Conservation (phyloP, 2,797 vertebrate species). For the Chelmon rostratus region DNA sequence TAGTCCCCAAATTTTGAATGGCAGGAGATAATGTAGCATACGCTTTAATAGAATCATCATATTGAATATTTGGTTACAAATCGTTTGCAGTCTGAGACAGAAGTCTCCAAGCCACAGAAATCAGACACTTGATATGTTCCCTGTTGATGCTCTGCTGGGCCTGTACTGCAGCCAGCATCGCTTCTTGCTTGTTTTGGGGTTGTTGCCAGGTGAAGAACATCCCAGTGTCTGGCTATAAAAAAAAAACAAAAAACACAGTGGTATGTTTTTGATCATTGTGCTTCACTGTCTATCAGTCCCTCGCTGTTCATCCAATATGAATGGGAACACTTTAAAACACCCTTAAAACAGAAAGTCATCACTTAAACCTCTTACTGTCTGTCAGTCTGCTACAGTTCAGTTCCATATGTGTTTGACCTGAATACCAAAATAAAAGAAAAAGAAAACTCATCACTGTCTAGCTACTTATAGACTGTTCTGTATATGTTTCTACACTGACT, state of each 20-base stretch:
- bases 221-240: not conserved
- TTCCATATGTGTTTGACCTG: not conserved
- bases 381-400: not conserved
- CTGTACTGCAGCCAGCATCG: not conserved
- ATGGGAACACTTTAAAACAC: not conserved
- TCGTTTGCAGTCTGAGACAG: not conserved
- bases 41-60: not conserved
- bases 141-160: not conserved
- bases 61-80: conserved; percentile 6
- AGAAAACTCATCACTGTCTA: not conserved
- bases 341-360: not conserved
- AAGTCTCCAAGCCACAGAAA: not conserved
- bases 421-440: conserved; percentile 5
- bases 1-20: not conserved
- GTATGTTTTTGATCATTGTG: not conserved
- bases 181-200: conserved; percentile 11
- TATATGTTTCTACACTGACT: conserved; percentile 1
- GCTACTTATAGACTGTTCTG: not conserved
- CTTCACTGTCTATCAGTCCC: conserved; percentile 5
- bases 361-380: not conserved
- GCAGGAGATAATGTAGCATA: not conserved
- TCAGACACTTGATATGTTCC: not conserved
- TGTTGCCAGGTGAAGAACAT: conserved; percentile 18
- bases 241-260: not conserved
- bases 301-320: not conserved